phyloP scores from a whole-genome alignment of 2,888 invertebrate genomes.

The Myathropa florea region DNA sequence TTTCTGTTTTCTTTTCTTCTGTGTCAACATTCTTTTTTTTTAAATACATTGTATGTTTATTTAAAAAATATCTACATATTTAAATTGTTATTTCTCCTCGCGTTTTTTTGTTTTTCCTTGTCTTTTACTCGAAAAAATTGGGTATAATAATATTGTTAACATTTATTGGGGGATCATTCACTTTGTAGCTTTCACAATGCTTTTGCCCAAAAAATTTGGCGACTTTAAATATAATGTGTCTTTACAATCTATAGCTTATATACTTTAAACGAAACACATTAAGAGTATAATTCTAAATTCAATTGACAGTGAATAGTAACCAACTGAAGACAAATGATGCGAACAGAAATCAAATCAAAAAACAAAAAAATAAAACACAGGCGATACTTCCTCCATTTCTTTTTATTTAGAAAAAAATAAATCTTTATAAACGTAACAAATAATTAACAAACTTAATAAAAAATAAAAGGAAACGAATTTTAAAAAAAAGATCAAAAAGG shows the following conservation, averaged over 20 bases:
- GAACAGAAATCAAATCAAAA: not conserved
- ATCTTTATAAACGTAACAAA: conserved; percentile 48
- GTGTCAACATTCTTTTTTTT: conserved; percentile 30
- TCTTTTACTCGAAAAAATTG: conserved; percentile 19
- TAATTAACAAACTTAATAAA: conserved; percentile 26
- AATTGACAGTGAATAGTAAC: conserved; percentile 42
- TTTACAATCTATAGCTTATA: conserved; percentile 7
- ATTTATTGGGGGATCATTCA: conserved; percentile 43
- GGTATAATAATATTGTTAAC: conserved; percentile 54
- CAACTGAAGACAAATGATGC: not conserved
- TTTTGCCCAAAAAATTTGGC: conserved; percentile 39
- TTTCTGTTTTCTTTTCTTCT: conserved; percentile 38
- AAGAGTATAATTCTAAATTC: conserved; percentile 28
- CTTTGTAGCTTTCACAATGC: conserved; percentile 33
- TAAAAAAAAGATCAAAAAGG: not conserved
- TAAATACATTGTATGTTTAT: conserved; percentile 39
- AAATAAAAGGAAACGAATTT: not conserved
- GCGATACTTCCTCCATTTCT: not conserved
- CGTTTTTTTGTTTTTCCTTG: not conserved
- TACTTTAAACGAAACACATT: conserved; percentile 37
- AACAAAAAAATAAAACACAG: conserved; percentile 44
- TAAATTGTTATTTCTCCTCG: conserved; percentile 9
- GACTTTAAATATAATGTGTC: conserved; percentile 31
- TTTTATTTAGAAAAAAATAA: conserved; percentile 63
- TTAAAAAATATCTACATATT: conserved; percentile 48